Evolutionary conservation across 2,888 invertebrate species (phyloP).

Genomic region (Seladonia tumulorum): DNA sequence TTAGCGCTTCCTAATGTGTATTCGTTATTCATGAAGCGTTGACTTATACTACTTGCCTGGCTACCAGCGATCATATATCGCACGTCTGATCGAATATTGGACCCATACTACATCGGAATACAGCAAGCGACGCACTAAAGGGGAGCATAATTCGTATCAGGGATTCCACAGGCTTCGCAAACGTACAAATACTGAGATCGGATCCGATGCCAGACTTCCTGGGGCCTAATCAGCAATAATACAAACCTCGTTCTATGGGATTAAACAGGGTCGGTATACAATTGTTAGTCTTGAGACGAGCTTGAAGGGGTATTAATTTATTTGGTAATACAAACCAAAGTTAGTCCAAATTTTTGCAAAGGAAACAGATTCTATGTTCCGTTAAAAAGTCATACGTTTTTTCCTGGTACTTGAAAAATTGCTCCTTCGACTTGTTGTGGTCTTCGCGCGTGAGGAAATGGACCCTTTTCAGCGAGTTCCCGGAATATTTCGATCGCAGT

Average conservation of each 20-base stretch:
- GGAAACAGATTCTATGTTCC: too few relatives aligned
- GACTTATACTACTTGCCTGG: too few relatives aligned
- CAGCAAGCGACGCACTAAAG: background rate
- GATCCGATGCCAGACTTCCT: background rate
- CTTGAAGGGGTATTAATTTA: background rate
- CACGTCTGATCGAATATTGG: background rate
- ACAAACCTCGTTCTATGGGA: conserved; percentile 12
- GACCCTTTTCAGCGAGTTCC: background rate
- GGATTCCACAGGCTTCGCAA: conserved; percentile 6
- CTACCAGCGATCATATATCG: background rate
- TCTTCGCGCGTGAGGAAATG: background rate
- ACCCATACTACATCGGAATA: background rate
- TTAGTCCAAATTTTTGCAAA: too few relatives aligned
- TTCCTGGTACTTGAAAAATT: background rate
- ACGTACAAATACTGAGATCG: conserved; percentile 1
- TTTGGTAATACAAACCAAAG: too few relatives aligned
- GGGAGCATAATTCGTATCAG: conserved; percentile 35
- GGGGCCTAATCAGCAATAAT: conserved; percentile 11
- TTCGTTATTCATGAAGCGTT: background rate
- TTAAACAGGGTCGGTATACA: background rate
- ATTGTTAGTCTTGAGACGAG: background rate
- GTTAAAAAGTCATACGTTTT: background rate
- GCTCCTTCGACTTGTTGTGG: background rate
- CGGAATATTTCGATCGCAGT: conserved; percentile 31
- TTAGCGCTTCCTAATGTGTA: background rate